A percentile compares a stretch with the other conserved stretches of the same genome.
phyloP scores from a whole-genome alignment of 2,113 vertebrate species.

The Coregonus clupeaformis region DNA sequence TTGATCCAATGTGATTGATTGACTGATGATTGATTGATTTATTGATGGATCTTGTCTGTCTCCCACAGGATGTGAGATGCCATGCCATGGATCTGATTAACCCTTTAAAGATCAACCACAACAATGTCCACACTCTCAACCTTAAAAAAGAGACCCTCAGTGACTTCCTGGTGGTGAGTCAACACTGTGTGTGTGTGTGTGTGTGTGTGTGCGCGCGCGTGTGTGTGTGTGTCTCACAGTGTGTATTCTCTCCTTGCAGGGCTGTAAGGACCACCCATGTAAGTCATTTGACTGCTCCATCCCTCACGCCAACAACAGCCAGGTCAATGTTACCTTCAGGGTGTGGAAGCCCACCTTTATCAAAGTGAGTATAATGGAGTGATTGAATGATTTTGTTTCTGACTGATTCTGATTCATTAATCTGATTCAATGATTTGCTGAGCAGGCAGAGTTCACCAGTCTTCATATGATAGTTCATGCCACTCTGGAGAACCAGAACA shows the following conservation, averaged over 20 bases:
- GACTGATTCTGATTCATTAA: too few relatives aligned
- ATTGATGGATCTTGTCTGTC: background rate
- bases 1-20: too few relatives aligned
- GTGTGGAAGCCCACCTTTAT: slow-evolving; percentile 93
- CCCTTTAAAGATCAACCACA: slow-evolving; percentile 62
- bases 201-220: too few relatives aligned
- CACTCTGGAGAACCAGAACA: slow-evolving; percentile 62
- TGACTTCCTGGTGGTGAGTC: slow-evolving; percentile 80
- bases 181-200: background rate
- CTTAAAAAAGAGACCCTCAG: slow-evolving; percentile 78
- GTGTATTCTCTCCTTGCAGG: slow-evolving; percentile 66
- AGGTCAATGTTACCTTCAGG: slow-evolving; percentile 85
- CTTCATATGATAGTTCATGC: slow-evolving; percentile 78
- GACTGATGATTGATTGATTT: too few relatives aligned
- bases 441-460: slow-evolving; percentile 83
- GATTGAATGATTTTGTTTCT: too few relatives aligned
- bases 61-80: slow-evolving; percentile 76
- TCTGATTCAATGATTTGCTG: slow-evolving; percentile 29
- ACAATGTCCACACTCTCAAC: slow-evolving; percentile 20
- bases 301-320: slow-evolving; percentile 66
- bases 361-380: slow-evolving; percentile 71
- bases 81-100: slow-evolving; percentile 61
- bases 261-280: slow-evolving; percentile 73
- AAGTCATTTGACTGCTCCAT: slow-evolving; percentile 77
- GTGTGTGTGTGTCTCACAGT: too few relatives aligned